Evolutionary conservation across 2,888 invertebrate species (phyloP), one percentile per base, ranked within the genome.

Genomic region (Trachelus stipa): DNA sequence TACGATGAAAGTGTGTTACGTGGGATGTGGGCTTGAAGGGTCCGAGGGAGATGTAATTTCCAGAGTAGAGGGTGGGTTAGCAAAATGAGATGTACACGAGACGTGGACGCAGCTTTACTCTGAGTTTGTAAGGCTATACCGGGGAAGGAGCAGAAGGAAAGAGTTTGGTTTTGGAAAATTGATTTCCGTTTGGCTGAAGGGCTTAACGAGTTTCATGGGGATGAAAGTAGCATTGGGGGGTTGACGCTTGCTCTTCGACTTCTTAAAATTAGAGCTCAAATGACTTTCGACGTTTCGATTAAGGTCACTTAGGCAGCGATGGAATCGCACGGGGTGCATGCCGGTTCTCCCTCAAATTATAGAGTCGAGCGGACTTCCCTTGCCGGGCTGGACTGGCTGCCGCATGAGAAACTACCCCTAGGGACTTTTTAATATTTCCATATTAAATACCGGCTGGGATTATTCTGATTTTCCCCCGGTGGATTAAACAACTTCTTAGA

Each of bases 221-320:
- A 56, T 56, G 56, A 23, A 56, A 23, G 56, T 56, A 23, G 56
- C 56, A 56, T 56, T 23, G 23, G 40, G 15, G 23, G 56, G 9
- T 56, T 23, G 23, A 15, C 15, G 23, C 1, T 56, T 9, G 56
- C 56, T 56, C 56, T 56, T 56, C 56, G 9, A 56, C 56, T 23
- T 56, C 56, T 56, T 56, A 56, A 56, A 56, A 56, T 56, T 56
- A 23, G 56, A 15, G 56, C 56, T 56, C 74, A 37, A 85, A 84
- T 81, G 82, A 84, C 80, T 82, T 83, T 85, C 82, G 85, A 85
- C 84, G 82, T 82, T 81, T 85, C 85, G 83, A 85, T 85, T 85
- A 85, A 85, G 83, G 85, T 78, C 81, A 80, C 71, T 80, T 79
- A 76, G 76, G 74, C 68, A 34, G 69, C 68, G 68, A 77, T 76